phyloP scores from a whole-genome alignment of 1,140 invertebrate genomes.

The Calycopis cecrops region DNA sequence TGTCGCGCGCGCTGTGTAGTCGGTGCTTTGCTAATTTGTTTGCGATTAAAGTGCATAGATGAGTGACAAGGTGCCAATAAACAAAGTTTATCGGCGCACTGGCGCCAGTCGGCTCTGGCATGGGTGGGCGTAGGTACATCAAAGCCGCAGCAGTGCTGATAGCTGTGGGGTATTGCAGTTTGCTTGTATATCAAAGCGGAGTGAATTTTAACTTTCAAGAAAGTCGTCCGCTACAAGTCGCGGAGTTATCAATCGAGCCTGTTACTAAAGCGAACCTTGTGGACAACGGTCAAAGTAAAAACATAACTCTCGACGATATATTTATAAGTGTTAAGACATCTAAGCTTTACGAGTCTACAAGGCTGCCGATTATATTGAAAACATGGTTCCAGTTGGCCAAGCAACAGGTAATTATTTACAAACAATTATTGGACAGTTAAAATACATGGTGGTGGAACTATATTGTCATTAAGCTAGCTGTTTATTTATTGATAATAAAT shows the following conservation, averaged over 20 bases:
- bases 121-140: conserved; percentile 61
- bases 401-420: conserved; percentile 86
- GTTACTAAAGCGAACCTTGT: conserved; percentile 54
- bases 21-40: conserved; percentile 46
- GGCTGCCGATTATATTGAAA: conserved; percentile 90
- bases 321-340: conserved; percentile 97
- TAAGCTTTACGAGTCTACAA: conserved; percentile 87
- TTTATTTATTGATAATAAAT: too few relatives aligned
- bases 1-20: conserved; percentile 24
- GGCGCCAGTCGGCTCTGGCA: conserved; percentile 75
- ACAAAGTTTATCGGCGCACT: conserved; percentile 47
- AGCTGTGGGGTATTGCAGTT: conserved; percentile 77
- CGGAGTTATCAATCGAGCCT: conserved; percentile 54
- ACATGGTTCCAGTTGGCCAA: conserved; percentile 95
- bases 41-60: conserved; percentile 63
- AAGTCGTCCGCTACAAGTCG: conserved; percentile 63
- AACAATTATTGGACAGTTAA: too few relatives aligned
- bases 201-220: conserved; percentile 75
- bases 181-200: conserved; percentile 78
- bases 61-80: conserved; percentile 57
- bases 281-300: conserved; percentile 79
- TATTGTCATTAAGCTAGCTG: too few relatives aligned
- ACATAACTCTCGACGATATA: conserved; percentile 86
- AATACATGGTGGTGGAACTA: too few relatives aligned
- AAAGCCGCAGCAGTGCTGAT: conserved; percentile 58